These are phyloP conservation scores for Saccostrea echinata DNA, from an alignment of 1,140 invertebrate species.

Conservation along the genomic window DNA sequence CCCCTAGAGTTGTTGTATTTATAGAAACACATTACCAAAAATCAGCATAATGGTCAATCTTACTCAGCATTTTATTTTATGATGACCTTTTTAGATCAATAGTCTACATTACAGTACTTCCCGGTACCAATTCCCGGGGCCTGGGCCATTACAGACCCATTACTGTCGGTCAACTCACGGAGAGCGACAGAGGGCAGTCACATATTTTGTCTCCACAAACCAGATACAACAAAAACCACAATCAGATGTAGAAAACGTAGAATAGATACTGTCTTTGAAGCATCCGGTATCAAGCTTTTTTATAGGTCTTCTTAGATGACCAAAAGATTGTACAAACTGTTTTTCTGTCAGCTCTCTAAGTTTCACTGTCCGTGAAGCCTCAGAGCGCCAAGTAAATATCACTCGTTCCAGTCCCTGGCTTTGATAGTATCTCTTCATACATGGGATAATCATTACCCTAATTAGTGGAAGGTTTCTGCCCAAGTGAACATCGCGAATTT, in stretches of 20 bases:
- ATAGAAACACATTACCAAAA: constrained; percentile 15
- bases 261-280: too few species aligned
- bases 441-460: neutral
- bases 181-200: neutral
- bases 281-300: too few species aligned
- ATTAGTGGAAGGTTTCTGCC: constrained; percentile 6
- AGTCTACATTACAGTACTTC: neutral
- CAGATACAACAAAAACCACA: too few species aligned
- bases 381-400: neutral
- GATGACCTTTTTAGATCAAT: neutral
- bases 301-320: neutral
- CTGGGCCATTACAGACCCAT: neutral
- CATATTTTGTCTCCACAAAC: neutral
- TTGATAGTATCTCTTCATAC: constrained; percentile 5
- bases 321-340: neutral
- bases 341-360: neutral
- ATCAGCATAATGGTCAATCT: neutral
- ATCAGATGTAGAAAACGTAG: too few species aligned
- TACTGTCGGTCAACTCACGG: neutral
- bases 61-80: neutral
- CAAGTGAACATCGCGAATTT: neutral
- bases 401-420: neutral
- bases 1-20: neutral
- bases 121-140: neutral
- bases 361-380: neutral